These are phyloP conservation scores for Tupaia chinensis DNA, from an alignment of 2,113 vertebrate species.

Conservation along the genomic window DNA sequence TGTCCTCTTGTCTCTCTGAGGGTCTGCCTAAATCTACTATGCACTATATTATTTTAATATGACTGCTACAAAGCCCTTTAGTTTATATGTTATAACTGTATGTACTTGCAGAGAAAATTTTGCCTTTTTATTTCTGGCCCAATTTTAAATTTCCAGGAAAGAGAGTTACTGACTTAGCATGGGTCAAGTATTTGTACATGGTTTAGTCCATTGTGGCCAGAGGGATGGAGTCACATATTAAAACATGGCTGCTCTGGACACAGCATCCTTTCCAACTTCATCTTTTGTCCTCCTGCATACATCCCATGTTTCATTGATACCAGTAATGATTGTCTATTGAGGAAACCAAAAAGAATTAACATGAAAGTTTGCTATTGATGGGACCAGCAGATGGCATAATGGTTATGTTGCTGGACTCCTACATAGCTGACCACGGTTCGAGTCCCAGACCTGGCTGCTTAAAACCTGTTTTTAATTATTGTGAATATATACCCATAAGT, in stretches of 20 bases:
- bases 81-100: background rate
- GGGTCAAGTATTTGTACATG: background rate
- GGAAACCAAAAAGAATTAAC: background rate
- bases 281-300: background rate
- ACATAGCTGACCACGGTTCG: too few species aligned
- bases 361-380: background rate
- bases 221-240: constrained; percentile 9
- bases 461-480: background rate
- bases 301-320: background rate
- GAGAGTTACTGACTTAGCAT: constrained; percentile 9
- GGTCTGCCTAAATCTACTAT: constrained; percentile 17
- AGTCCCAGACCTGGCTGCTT: too few species aligned
- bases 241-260: background rate
- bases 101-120: background rate
- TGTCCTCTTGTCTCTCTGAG: constrained; percentile 34
- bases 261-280: background rate
- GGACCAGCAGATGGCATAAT: too few species aligned
- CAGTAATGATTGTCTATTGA: background rate
- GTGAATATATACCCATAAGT: background rate
- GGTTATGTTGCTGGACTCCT: too few species aligned
- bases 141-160: constrained; percentile 42
- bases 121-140: background rate
- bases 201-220: background rate
- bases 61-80: background rate
- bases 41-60: constrained; percentile 15